Conservation (phyloP, 2,113 vertebrate species). For the Mystacornis crossleyi region DNA sequence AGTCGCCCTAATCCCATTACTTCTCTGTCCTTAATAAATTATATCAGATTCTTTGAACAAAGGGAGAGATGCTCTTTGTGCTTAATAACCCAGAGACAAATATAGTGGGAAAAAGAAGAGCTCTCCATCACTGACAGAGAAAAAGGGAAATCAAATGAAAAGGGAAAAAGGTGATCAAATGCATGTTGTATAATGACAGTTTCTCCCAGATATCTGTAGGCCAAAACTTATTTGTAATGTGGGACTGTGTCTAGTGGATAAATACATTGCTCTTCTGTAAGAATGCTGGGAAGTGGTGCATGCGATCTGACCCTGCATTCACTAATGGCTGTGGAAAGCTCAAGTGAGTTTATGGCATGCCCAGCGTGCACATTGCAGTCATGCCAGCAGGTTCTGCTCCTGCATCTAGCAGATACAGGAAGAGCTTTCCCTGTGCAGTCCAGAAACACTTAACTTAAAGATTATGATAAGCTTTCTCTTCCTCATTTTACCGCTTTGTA, state of each 20-base stretch:
- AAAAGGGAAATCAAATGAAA: neutral
- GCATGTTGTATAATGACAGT: neutral
- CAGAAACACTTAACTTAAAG: neutral
- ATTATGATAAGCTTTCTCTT: neutral
- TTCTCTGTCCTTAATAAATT: neutral
- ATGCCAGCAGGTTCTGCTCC: neutral
- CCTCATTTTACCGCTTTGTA: neutral
- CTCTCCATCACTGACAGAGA: neutral
- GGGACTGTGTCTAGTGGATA: neutral
- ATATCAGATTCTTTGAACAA: neutral
- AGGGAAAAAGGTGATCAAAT: neutral
- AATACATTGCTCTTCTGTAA: fast-evolving
- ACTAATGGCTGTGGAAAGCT: neutral
- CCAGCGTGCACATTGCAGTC: neutral
- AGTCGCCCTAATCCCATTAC: neutral
- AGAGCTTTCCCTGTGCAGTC: neutral
- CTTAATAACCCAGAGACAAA: neutral
- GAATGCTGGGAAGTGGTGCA: neutral
- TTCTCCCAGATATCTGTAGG: neutral
- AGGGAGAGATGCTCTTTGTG: neutral
- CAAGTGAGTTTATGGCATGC: neutral
- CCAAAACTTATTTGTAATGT: neutral
- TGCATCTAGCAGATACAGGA: neutral
- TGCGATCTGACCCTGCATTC: neutral
- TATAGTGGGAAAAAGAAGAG: neutral